A percentile compares a stretch with the other conserved stretches of the same genome.
Evolutionary conservation across 92 coral and sea anemone genomes (phyloP).

Genomic region (Phymanthus crucifer): DNA sequence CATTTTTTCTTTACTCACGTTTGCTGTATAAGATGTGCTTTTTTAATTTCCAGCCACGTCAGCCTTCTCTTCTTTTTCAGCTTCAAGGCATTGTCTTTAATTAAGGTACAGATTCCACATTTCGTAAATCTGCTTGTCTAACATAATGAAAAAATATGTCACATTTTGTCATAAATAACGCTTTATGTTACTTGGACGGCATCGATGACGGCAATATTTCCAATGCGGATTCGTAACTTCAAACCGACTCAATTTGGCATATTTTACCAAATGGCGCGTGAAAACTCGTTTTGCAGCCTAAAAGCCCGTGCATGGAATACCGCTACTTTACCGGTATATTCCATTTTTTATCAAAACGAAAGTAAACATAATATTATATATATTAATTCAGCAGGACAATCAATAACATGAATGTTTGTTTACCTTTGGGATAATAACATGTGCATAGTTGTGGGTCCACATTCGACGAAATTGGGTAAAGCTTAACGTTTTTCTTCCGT

Average conservation of each 20-base stretch:
- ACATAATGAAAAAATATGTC: too few species aligned
- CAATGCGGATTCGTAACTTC: too few species aligned
- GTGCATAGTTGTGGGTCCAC: conserved; percentile 21
- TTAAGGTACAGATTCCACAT: conserved; percentile 17
- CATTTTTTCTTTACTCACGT: conserved; percentile 3
- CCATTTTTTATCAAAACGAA: too few species aligned
- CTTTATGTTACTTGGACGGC: background rate
- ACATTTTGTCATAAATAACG: background rate
- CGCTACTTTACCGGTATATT: too few species aligned
- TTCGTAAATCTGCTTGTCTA: conserved; percentile 24
- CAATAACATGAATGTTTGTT: background rate
- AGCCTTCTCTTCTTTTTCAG: conserved; percentile 4
- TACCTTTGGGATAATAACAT: conserved; percentile 41
- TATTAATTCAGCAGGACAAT: conserved; percentile 1
- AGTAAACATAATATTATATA: too few species aligned
- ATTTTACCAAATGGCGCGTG: too few species aligned
- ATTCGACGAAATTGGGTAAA: conserved; percentile 33
- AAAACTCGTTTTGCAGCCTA: too few species aligned
- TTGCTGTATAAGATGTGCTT: conserved; percentile 10
- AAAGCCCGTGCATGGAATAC: too few species aligned
- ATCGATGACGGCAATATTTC: too few species aligned
- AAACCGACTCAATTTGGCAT: too few species aligned
- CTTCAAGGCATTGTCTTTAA: background rate
- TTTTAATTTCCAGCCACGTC: conserved; percentile 14
- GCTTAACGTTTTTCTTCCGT: background rate